Base-by-base conservation (phyloP, 2,888 invertebrate genomes). In the Chelonus formosanus region DNA sequence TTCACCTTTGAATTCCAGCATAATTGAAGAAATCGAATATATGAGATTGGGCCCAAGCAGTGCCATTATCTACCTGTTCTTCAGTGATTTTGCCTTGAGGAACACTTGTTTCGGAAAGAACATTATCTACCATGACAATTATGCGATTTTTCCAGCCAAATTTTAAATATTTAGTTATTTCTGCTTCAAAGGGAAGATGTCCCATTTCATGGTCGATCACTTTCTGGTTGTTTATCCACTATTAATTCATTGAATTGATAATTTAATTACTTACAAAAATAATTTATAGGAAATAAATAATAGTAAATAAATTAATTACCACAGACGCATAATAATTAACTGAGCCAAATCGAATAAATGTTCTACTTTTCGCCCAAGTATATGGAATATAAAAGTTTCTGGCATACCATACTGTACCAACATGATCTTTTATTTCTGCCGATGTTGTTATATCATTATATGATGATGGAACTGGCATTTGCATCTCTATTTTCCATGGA, bases 21-120 rank as follows among this genome's bases (percentile, higher is more conserved):
- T 98, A 98, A 85, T 98, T 98, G 86, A 96, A 98, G 85, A 98
- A 98, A 83, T 98, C 98, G 82, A 98, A 97, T 32, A 92, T 91
- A 77, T 95, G 94, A 4, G 88, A 86, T 82, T 97, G 96, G 20
- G 90, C 84, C 71, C 90, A 87, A 72, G 85, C 84, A 74, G 90
- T 79, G 77, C 92, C 85, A 75, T 84, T 78, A 85, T 92, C 88
- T 88, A 87, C 88, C 36, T 85, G 73, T 55, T 88, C 82, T 77
- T 90, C 89, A 6, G 85, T 85, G 7, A 93, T 84, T 68, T 84
- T 86, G 35, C 97, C 98, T 82, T 98, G 98, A 0, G 98, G 98
- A 45, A 99, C 88, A 0, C 97, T 97, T 34, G 92, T 91, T 48
- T 90, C 88, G 4, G 92, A 88, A 7, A 99, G 86, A 0, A 94